These are phyloP conservation scores for Scaptomyza pallida DNA, from an alignment of 1,140 invertebrate species.

Conservation along the genomic window DNA sequence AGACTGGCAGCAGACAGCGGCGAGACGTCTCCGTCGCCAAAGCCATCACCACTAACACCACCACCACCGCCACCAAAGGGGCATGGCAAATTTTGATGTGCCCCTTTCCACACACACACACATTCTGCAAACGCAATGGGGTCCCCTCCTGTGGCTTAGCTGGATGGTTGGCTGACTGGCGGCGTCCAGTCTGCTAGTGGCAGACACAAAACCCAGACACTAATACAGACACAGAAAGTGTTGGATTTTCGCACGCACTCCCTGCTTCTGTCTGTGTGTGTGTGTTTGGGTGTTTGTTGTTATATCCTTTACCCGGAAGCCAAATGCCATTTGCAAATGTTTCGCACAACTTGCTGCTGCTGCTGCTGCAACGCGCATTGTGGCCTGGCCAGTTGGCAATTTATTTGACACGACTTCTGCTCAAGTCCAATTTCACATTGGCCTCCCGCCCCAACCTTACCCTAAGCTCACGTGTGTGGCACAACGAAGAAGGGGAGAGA, in stretches of 20 bases:
- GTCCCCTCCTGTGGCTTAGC: slow-evolving; percentile 33
- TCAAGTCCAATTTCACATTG: slow-evolving; percentile 4
- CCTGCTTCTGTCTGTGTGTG: slow-evolving; percentile 32
- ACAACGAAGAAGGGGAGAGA: slow-evolving; percentile 8
- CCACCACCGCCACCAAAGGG: background rate
- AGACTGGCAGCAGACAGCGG: slow-evolving; percentile 76
- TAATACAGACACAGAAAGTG: slow-evolving; percentile 67
- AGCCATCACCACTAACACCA: slow-evolving; percentile 17
- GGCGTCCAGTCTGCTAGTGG: slow-evolving; percentile 68
- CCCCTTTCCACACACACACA: slow-evolving; percentile 18
- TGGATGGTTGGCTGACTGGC: slow-evolving; percentile 42
- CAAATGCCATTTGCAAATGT: slow-evolving; percentile 72
- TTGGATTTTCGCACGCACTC: slow-evolving; percentile 79
- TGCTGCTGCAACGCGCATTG: slow-evolving; percentile 31
- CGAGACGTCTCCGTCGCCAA: slow-evolving; percentile 66
- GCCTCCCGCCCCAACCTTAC: background rate
- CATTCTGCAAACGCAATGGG: background rate
- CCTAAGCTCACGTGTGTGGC: slow-evolving; percentile 22
- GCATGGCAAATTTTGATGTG: slow-evolving; percentile 26
- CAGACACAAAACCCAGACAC: slow-evolving; percentile 31
- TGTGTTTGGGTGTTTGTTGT: slow-evolving; percentile 22
- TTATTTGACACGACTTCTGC: slow-evolving; percentile 67
- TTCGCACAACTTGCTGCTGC: slow-evolving; percentile 4
- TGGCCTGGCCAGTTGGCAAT: slow-evolving; percentile 70
- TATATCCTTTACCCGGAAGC: slow-evolving; percentile 79